Evolutionary conservation across 2,888 invertebrate genomes (phyloP).

Genomic region (Isotomurus palustris): DNA sequence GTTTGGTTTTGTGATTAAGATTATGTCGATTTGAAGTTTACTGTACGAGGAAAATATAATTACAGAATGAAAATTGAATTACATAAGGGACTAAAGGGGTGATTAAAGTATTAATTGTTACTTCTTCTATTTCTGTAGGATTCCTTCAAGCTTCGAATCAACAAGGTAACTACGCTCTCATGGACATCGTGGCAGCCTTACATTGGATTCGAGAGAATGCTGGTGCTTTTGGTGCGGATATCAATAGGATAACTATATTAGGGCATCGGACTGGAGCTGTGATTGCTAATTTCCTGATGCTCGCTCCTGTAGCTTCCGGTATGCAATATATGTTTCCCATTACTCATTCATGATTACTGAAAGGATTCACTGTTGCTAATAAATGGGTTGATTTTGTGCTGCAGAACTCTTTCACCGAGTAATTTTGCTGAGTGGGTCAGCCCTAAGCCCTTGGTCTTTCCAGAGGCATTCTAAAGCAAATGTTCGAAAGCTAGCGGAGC

Average conservation of each 20-base stretch:
- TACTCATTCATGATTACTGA: not conserved
- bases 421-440: conserved; percentile 71
- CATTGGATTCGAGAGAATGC: conserved; percentile 96
- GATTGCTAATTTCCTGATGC: conserved; percentile 89
- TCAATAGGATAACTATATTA: conserved; percentile 84
- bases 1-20: no score
- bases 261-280: conserved; percentile 97
- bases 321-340: conserved; percentile 46
- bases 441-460: conserved; percentile 63
- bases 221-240: conserved; percentile 91
- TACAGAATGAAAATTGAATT: no score
- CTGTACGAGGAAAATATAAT: no score
- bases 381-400: no score
- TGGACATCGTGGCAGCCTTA: conserved; percentile 89
- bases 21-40: no score
- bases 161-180: conserved; percentile 85
- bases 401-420: conserved; percentile 69
- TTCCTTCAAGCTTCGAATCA: conserved; percentile 75
- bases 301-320: conserved; percentile 94
- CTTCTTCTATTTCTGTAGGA: conserved; percentile 56
- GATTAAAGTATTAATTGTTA: no score
- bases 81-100: no score
- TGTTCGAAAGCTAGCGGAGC: conserved; percentile 43
- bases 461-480: conserved; percentile 43
- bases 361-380: no score